Evolutionary conservation across 1,140 invertebrate genomes (phyloP), one percentile per base, ranked within the genome.

Genomic region (Grapholita molesta): DNA sequence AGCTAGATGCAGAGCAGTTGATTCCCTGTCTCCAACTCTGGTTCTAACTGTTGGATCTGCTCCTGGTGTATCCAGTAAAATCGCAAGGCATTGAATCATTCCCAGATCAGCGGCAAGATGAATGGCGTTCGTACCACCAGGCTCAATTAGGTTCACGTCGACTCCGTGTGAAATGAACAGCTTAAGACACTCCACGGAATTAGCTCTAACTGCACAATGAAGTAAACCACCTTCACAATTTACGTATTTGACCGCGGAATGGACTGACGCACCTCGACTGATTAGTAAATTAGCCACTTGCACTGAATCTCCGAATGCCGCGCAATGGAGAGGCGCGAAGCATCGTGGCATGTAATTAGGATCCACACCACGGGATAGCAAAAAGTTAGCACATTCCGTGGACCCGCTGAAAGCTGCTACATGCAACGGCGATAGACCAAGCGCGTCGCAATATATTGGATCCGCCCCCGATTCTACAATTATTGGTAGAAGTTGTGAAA

Each of bases 1-100:
- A 0, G 96, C 96, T 71, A 97, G 89, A 88, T 97, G 97, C 15
- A 97, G 81, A 0, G 96, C 94, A 0, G 96, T 97, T 42, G 95
- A 95, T 76, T 95, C 94, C 77, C 94, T 94, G 68, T 95, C 94
- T 5, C 94, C 91, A 3, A 95, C 94, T 70, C 92, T 94, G 72
- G 97, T 91, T 83, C 93, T 84, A 30, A 94, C 93, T 72, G 93
- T 91, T 28, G 94, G 83, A 80, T 95, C 93, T 0, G 94, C 92
- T 21, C 93, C 94, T 23, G 94, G 94, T 3, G 94, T 94, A 69
- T 94, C 93, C n/a, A 97, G 71, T 24, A 97, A 89, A 30, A 95
- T 93, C 18, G 93, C 91, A 6, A 97, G 88, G 74, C 96, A 96
- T 67, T 94, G 93, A 1, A 94, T 82, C 82, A 96, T 94, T 3